Evolutionary conservation across 1,140 invertebrate species (phyloP).

Genomic region (Zaprionus inermis): DNA sequence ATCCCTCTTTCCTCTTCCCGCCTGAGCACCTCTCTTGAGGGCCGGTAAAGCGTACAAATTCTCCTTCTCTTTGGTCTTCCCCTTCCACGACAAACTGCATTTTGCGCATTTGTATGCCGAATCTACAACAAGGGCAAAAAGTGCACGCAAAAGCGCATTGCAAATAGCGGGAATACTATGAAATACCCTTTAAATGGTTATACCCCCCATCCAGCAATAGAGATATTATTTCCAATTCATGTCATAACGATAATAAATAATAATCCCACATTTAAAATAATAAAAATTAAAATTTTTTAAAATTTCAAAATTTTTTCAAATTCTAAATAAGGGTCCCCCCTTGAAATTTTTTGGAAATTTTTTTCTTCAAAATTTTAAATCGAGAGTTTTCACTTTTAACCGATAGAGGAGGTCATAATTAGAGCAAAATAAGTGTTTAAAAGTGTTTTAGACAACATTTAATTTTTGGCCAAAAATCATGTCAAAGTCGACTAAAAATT

Average conservation of each 20-base stretch:
- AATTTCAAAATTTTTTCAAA: no score
- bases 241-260: not conserved
- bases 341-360: no score
- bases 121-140: slow-evolving; percentile 24
- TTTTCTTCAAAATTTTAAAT: no score
- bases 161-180: not conserved
- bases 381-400: no score
- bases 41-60: not conserved
- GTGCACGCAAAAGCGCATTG: not conserved
- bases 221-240: no score
- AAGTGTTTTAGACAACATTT: no score
- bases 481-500: no score
- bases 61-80: not conserved
- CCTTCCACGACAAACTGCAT: slow-evolving; percentile 37
- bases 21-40: not conserved
- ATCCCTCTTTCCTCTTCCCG: not conserved
- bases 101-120: slow-evolving; percentile 73
- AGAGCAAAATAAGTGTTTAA: no score
- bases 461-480: no score
- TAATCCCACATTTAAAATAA: not conserved
- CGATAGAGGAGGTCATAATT: no score
- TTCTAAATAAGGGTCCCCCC: no score
- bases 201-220: not conserved
- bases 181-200: not conserved
- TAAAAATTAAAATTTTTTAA: no score